phyloP scores from a whole-genome alignment of 1,140 invertebrate genomes.

The Apolygus lucorum region DNA sequence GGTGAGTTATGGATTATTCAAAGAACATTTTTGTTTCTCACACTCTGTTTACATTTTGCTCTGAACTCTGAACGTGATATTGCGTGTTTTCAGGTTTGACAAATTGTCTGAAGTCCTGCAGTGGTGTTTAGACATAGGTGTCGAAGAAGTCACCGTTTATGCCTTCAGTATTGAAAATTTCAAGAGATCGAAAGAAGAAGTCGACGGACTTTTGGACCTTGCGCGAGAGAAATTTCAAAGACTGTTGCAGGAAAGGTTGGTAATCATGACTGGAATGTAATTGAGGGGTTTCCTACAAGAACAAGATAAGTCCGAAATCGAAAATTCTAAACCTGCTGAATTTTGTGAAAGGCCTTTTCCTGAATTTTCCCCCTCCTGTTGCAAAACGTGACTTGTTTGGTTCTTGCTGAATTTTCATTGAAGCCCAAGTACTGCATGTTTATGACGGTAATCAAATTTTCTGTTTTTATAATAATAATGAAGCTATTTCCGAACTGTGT shows the following conservation, averaged over 20 bases:
- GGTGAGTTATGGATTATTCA: constrained; percentile 42
- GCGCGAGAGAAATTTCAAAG: constrained; percentile 79
- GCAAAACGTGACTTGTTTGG: too few relatives aligned
- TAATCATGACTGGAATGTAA: too few relatives aligned
- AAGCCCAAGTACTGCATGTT: too few relatives aligned
- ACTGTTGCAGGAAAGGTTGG: constrained; percentile 81
- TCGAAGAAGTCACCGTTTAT: constrained; percentile 92
- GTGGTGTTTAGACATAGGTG: constrained; percentile 65
- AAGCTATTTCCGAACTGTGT: too few relatives aligned
- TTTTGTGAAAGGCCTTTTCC: too few relatives aligned
- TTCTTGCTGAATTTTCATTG: too few relatives aligned
- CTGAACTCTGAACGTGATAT: constrained; percentile 11
- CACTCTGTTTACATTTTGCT: not conserved
- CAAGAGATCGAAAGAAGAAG: constrained; percentile 86
- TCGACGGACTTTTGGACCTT: constrained; percentile 79
- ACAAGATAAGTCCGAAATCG: too few relatives aligned
- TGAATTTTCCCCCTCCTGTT: too few relatives aligned
- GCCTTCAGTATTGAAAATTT: constrained; percentile 99
- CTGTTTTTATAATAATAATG: too few relatives aligned
- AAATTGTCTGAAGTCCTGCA: constrained; percentile 90
- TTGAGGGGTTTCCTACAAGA: too few relatives aligned
- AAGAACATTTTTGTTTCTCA: not conserved
- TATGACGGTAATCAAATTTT: too few relatives aligned
- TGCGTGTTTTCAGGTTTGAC: constrained; percentile 57
- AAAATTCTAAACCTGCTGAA: too few relatives aligned